Conservation (phyloP, 2,888 invertebrate genomes). For the Mesochorus sp. region DNA sequence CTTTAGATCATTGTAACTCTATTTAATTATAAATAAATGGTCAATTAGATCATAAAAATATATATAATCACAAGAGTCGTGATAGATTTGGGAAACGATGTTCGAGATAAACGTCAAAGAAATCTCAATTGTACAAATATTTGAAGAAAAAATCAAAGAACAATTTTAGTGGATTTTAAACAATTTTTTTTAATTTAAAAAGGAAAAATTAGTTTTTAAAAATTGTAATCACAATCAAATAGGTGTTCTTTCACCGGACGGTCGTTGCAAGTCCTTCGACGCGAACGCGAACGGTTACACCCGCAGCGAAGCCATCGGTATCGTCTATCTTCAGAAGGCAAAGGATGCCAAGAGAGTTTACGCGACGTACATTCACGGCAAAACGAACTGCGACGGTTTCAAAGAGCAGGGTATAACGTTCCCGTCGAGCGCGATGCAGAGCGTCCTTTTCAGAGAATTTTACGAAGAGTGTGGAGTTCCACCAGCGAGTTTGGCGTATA, state of each 20-base stretch:
- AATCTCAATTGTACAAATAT: no score
- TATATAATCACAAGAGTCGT: no score
- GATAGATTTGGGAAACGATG: no score
- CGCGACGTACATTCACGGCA: constrained; percentile 83
- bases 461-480: constrained; percentile 85
- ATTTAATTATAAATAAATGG: no score
- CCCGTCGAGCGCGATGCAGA: constrained; percentile 76
- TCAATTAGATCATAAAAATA: no score
- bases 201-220: no score
- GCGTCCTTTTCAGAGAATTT: constrained; percentile 83
- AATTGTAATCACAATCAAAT: not conserved
- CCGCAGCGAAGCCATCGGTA: constrained; percentile 90
- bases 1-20: no score
- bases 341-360: constrained; percentile 83
- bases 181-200: not conserved
- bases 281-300: constrained; percentile 91
- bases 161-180: no score
- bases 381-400: constrained; percentile 85
- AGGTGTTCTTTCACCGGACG: constrained; percentile 92
- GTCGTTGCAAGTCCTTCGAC: constrained; percentile 96
- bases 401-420: constrained; percentile 80
- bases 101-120: no score
- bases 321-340: constrained; percentile 88
- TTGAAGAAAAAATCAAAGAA: no score
- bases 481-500: constrained; percentile 84